Conservation (phyloP, 2,797 vertebrate species). For the Mormyrus hasselquistii region DNA sequence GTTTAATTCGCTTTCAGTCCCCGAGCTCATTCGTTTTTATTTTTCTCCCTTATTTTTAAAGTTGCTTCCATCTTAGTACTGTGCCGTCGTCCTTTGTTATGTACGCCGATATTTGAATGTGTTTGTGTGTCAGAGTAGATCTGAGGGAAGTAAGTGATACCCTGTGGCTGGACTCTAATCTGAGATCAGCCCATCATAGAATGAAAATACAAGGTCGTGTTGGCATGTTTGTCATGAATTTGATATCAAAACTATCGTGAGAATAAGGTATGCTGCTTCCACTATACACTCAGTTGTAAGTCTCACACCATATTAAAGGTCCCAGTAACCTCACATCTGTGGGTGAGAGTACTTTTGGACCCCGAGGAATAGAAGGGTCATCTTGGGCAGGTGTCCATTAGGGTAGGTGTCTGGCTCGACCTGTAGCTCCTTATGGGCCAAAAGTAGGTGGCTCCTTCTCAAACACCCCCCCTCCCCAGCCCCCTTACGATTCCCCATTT, state of each 20-base stretch:
- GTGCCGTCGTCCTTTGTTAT: background rate
- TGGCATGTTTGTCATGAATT: background rate
- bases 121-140: background rate
- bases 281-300: background rate
- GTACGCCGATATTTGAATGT: background rate
- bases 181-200: background rate
- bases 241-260: background rate
- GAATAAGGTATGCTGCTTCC: background rate
- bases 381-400: background rate
- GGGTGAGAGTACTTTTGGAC: background rate
- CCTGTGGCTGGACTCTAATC: background rate
- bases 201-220: background rate
- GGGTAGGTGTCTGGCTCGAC: background rate
- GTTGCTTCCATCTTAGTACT: background rate
- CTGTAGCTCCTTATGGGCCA: background rate
- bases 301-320: background rate
- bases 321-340: background rate
- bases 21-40: background rate
- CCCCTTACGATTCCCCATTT: conserved; percentile 30
- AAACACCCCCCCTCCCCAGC: conserved; percentile 31
- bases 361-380: background rate
- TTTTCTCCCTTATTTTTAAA: background rate
- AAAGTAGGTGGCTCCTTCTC: conserved; percentile 36
- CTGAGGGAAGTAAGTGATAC: background rate
- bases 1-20: background rate